phyloP scores from a whole-genome alignment of 2,113 vertebrate genomes.

The Leptobrachium leishanense region DNA sequence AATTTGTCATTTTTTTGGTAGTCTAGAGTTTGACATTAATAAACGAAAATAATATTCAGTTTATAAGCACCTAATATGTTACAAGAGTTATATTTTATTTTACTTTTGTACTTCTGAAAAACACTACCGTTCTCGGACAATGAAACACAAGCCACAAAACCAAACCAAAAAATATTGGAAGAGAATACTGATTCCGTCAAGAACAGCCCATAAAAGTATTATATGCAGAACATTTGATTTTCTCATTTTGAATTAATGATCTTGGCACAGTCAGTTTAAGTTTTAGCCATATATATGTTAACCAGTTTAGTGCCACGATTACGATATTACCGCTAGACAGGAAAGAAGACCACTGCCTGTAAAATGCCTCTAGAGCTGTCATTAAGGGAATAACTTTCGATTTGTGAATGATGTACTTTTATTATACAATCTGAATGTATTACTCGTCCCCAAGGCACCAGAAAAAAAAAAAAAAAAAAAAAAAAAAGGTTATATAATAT shows the following conservation, averaged over 20 bases:
- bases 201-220: constrained; percentile 13
- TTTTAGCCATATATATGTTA: not conserved
- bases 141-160: not conserved
- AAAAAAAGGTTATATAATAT: no score
- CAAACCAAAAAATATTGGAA: not conserved
- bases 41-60: no score
- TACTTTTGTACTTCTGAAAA: not conserved
- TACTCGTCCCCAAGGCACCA: no score
- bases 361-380: no score
- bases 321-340: no score
- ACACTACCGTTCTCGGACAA: not conserved
- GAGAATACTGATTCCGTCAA: not conserved
- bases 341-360: no score
- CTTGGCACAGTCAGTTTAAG: not conserved
- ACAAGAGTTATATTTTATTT: not conserved
- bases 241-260: not conserved
- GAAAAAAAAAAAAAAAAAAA: no score
- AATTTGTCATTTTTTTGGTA: no score
- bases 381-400: no score
- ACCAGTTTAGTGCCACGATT: not conserved
- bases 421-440: no score
- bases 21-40: no score
- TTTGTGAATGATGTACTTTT: no score
- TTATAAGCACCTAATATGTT: not conserved
- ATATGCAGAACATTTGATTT: constrained; percentile 4